A percentile compares a stretch with the other conserved stretches of the same genome.
Conservation (phyloP, 2,888 invertebrate genomes). For the Seira ritae region DNA sequence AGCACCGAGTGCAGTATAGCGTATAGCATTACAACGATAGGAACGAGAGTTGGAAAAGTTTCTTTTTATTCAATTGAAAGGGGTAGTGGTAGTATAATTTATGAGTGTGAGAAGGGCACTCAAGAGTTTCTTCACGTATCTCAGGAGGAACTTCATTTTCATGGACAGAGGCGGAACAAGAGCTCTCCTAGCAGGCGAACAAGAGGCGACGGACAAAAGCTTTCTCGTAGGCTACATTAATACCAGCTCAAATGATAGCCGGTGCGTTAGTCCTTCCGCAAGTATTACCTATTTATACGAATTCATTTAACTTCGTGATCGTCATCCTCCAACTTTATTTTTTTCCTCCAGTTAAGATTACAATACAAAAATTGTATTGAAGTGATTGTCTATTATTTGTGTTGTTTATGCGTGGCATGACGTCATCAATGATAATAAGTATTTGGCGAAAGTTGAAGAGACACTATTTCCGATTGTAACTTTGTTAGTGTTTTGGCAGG, state of each 20-base stretch:
- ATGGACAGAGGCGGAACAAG: conserved; percentile 51
- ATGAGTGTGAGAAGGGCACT: conserved; percentile 60
- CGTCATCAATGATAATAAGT: conserved; percentile 16
- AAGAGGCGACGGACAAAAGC: conserved; percentile 51
- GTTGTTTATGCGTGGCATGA: conserved; percentile 31
- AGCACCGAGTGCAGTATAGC: neutral
- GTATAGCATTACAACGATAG: too few species aligned
- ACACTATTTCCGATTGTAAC: too few species aligned
- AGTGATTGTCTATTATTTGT: neutral
- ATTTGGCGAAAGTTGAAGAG: too few species aligned
- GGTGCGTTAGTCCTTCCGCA: conserved; percentile 28
- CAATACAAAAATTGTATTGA: too few species aligned
- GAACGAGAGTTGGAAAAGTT: too few species aligned
- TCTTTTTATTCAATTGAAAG: too few species aligned
- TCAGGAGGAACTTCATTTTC: conserved; percentile 59
- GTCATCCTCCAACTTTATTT: neutral
- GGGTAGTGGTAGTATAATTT: conserved; percentile 30
- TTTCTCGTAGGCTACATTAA: conserved; percentile 39
- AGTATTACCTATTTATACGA: neutral
- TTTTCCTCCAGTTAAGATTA: neutral
- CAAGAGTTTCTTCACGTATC: conserved; percentile 59
- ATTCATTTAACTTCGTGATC: neutral
- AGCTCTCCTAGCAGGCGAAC: conserved; percentile 32
- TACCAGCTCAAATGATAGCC: conserved; percentile 42
- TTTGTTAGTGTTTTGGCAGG: too few species aligned